Evolutionary conservation across 2,797 vertebrate genomes (phyloP), one percentile per base, ranked within the genome.

Genomic region (Cetoscarus ocellatus): DNA sequence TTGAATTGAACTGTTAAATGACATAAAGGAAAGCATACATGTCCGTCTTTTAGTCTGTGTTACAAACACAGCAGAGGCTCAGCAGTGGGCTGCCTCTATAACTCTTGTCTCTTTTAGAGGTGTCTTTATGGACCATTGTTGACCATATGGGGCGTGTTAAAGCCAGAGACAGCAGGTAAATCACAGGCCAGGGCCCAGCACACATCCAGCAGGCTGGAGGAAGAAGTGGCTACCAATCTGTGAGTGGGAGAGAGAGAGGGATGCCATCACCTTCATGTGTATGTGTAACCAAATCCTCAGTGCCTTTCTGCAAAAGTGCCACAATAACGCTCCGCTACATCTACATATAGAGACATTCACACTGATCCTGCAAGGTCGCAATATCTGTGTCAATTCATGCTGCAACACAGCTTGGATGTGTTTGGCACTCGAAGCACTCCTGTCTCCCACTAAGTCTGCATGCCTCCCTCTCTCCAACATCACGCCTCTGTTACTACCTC

Each of bases 141-240:
- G 92, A 91, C 94, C 96, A 97, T 95, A 96, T 96, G 97, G 95
- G 96, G 95, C 90, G 88, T 91, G 93, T 96, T 96, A 97, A 95
- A 95, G 85, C 80, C 91, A 87, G 94, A 88, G 91, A 94, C 74
- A 92, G 93, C 93, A 95, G 90, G 84, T 94, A 95, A 96, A 95
- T 94, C 94, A 96, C 91, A 89, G 86, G 88, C 90, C 90, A 90
- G 86, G 58, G 87, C 91, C 72, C 47, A 19, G 73, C 86, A 77
- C 86, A 42, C 55, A 58, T 94, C 91, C 91, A 94, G 79, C 95
- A 96, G 93, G 95, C 89, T 81, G 88, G 87, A 92, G 90, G 82
- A 93, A 89, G 90, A 83, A 43, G 81, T 87, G 89, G 81, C 82
- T 91, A 89, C 75, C 80, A 76, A 67, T 39, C 36, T 57, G 50